These are phyloP conservation scores for Limnephilus lunatus DNA, from an alignment of 2,888 invertebrate genomes.

Conservation along the genomic window DNA sequence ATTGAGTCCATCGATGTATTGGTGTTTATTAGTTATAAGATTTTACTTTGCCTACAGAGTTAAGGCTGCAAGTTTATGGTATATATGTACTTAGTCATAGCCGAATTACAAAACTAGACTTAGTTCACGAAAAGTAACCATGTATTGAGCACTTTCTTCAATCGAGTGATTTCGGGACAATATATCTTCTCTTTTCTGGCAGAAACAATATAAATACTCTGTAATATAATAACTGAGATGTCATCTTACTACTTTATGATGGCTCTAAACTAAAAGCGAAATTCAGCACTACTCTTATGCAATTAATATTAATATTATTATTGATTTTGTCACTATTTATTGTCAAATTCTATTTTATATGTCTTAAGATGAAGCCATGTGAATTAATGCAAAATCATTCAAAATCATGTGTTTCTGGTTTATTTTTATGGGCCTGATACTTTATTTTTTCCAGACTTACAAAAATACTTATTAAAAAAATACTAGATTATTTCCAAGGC, in stretches of 20 bases:
- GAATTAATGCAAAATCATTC: no score
- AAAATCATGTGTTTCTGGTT: no score
- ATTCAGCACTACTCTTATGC: neutral
- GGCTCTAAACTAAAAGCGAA: neutral
- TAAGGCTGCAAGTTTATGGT: neutral
- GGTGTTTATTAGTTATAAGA: neutral
- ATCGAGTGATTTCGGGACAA: neutral
- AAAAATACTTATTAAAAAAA: no score
- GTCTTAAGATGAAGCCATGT: no score
- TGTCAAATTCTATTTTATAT: neutral
- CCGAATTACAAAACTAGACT: neutral
- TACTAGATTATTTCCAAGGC: no score
- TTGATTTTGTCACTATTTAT: neutral
- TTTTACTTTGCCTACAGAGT: neutral
- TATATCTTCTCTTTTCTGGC: neutral
- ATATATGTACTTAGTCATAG: neutral
- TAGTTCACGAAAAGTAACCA: neutral
- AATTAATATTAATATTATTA: neutral
- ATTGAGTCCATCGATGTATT: neutral
- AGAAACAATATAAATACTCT: neutral
- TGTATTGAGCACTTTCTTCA: neutral
- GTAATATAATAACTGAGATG: neutral
- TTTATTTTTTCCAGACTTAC: no score
- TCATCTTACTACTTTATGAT: neutral
- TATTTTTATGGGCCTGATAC: no score